A percentile compares a stretch with the other conserved stretches of the same genome.
Conservation (phyloP, 2,888 invertebrate species). For the Isoperla grammatica region DNA sequence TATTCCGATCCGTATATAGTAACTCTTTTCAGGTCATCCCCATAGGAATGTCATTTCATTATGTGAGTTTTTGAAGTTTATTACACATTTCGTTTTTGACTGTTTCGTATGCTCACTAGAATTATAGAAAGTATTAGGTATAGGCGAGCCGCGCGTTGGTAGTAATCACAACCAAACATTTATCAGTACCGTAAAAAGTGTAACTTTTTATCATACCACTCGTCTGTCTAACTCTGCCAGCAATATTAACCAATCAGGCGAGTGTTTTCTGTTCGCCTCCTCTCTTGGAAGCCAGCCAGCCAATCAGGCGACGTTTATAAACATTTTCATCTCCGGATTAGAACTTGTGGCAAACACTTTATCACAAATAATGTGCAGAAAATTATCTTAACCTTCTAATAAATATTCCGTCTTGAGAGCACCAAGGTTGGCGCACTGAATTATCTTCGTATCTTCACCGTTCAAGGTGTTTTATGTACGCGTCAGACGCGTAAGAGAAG, state of each 20-base stretch:
- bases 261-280: constrained; percentile 7
- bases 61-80: no score
- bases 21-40: no score
- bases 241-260: constrained; percentile 15
- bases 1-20: no score
- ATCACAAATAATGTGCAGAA: constrained; percentile 11
- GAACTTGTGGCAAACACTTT: constrained; percentile 2
- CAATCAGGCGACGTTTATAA: constrained; percentile 10
- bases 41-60: no score
- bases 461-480: no score
- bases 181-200: background rate
- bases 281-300: constrained; percentile 20
- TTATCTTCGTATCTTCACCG: no score
- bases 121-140: no score
- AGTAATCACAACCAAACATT: constrained; percentile 9
- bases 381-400: background rate
- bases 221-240: constrained; percentile 4
- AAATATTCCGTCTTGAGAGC: background rate
- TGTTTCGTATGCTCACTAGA: no score
- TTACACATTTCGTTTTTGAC: no score
- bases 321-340: background rate
- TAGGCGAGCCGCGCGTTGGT: no score
- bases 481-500: no score
- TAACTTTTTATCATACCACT: constrained; percentile 6
- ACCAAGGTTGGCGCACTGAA: background rate